Conservation (phyloP, 1,140 invertebrate genomes). For the Heliconius himera region DNA sequence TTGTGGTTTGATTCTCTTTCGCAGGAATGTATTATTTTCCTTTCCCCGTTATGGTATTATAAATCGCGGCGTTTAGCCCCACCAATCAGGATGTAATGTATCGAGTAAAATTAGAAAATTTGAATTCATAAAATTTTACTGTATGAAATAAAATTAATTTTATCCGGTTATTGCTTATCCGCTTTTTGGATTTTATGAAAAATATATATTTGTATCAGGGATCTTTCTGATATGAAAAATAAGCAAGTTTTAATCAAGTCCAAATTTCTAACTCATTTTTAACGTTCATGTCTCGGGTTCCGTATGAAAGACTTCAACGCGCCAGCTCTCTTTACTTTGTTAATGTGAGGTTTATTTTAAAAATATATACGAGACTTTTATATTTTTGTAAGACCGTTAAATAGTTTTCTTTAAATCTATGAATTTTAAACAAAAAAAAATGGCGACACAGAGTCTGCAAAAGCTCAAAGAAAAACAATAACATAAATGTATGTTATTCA, state of each 20-base stretch:
- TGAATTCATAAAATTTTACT: too few species aligned
- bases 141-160: too few species aligned
- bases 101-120: too few species aligned
- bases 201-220: not conserved
- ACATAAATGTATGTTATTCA: not conserved
- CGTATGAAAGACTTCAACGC: conserved; percentile 65
- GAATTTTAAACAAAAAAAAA: not conserved
- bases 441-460: not conserved
- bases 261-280: not conserved
- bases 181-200: not conserved
- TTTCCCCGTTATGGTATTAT: too few species aligned
- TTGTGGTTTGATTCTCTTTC: too few species aligned
- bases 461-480: not conserved
- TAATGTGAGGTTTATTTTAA: not conserved
- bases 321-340: conserved; percentile 18
- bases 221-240: not conserved
- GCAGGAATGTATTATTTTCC: too few species aligned
- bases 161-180: too few species aligned
- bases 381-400: not conserved
- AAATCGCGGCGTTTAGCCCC: too few species aligned
- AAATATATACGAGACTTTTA: not conserved
- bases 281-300: conserved; percentile 6
- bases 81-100: too few species aligned
- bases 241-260: not conserved
- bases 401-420: not conserved